Conservation (phyloP, 2,888 invertebrate genomes). For the Chalcosyrphus nemorum region DNA sequence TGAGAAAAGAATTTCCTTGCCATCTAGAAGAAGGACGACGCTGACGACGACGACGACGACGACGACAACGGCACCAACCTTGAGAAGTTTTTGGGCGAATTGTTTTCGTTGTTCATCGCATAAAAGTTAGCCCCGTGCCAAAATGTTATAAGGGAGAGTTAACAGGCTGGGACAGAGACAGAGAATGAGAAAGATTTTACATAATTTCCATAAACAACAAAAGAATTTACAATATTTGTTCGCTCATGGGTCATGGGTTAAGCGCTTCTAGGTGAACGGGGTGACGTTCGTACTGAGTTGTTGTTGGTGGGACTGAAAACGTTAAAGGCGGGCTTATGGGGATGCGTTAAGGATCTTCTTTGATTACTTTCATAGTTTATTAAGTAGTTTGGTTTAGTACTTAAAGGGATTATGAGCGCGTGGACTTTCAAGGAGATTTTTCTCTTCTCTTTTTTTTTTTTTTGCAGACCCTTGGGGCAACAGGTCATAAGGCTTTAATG, state of each 20-base stretch:
- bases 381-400: conserved; percentile 51
- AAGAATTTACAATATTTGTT: conserved; percentile 61
- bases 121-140: conserved; percentile 47
- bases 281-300: neutral
- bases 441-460: no score
- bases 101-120: conserved; percentile 60
- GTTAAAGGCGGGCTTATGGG: neutral
- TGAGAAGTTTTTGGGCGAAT: conserved; percentile 42
- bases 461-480: conserved; percentile 43
- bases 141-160: conserved; percentile 26
- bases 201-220: conserved; percentile 61
- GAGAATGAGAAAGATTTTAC: conserved; percentile 24
- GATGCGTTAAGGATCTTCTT: conserved; percentile 42
- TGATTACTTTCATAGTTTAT: conserved; percentile 67
- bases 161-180: neutral
- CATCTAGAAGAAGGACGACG: conserved; percentile 3
- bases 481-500: conserved; percentile 39
- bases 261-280: conserved; percentile 6
- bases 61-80: no score
- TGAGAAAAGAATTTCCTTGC: neutral
- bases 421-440: conserved; percentile 33
- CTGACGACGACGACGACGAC: no score
- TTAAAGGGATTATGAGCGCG: conserved; percentile 42
- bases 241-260: conserved; percentile 19
- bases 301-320: neutral